These are phyloP conservation scores for Chelonus formosanus DNA, from an alignment of 2,888 invertebrate genomes.

Conservation along the genomic window DNA sequence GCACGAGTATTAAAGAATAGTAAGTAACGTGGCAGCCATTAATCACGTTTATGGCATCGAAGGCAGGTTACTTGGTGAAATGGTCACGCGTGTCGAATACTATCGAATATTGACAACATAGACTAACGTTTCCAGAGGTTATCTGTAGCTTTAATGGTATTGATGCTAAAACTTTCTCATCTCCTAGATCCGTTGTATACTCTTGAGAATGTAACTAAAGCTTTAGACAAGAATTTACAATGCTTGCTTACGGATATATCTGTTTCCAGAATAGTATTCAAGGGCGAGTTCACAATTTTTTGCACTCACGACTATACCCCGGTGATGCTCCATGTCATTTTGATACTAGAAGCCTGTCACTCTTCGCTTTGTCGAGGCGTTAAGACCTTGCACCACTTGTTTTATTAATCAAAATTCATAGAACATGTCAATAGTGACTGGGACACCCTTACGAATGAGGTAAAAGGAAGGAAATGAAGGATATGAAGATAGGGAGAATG, in stretches of 20 bases:
- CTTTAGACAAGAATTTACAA: background rate
- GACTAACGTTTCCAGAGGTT: too few species aligned
- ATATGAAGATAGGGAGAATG: constrained; percentile 10
- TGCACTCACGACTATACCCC: background rate
- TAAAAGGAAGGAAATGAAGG: constrained; percentile 17
- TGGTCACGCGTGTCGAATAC: constrained; percentile 25
- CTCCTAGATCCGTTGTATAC: too few species aligned
- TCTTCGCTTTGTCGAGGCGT: constrained; percentile 30
- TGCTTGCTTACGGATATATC: background rate
- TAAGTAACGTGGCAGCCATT: constrained; percentile 60
- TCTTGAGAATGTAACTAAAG: background rate
- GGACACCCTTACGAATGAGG: constrained; percentile 39
- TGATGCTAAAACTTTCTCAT: background rate
- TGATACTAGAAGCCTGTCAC: constrained; percentile 49
- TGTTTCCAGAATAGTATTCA: background rate
- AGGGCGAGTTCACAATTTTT: background rate
- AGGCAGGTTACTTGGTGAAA: constrained; percentile 58
- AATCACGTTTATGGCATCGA: constrained; percentile 62
- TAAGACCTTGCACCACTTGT: constrained; percentile 37
- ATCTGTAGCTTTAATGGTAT: constrained; percentile 2
- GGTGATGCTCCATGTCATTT: constrained; percentile 26
- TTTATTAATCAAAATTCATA: constrained; percentile 59
- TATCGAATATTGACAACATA: background rate
- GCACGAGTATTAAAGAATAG: constrained; percentile 59
- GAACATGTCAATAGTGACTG: constrained; percentile 42